Percentiles rank a stretch among this genome's conserved stretches.
Evolutionary conservation across 30 jellyfish, hydroid and myxozoan genomes (phyloP).

Genomic region (Turritopsis dohrnii): DNA sequence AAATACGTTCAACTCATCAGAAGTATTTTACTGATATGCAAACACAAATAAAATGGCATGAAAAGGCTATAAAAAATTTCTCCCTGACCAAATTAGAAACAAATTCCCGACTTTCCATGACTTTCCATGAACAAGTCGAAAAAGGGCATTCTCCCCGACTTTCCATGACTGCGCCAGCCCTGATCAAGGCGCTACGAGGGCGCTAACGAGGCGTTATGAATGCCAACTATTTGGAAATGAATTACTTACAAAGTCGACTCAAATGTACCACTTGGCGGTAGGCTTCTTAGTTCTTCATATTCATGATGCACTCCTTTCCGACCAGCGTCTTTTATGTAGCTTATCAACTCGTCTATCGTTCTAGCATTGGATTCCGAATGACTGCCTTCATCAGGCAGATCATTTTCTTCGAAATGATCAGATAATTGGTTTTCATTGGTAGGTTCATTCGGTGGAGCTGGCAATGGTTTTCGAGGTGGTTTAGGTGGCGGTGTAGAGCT

Average conservation of each 20-base stretch:
- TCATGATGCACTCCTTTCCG: constrained; percentile 60
- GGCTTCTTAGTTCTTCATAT: constrained; percentile 42
- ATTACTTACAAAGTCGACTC: constrained; percentile 44
- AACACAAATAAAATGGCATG: too few species aligned
- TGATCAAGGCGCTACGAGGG: too few species aligned
- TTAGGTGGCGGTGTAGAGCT: neutral
- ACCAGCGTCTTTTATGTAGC: constrained; percentile 47
- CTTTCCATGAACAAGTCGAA: too few species aligned
- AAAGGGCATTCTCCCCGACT: too few species aligned
- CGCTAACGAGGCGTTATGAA: too few species aligned
- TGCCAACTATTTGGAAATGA: neutral
- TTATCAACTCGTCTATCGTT: constrained; percentile 37
- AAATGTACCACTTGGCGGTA: constrained; percentile 68
- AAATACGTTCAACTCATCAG: too few species aligned
- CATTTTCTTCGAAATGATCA: neutral
- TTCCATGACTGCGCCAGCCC: too few species aligned
- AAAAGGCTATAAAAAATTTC: too few species aligned
- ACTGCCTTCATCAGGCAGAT: neutral
- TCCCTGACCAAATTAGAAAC: too few species aligned
- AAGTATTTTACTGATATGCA: too few species aligned
- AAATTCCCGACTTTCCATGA: too few species aligned
- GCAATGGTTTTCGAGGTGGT: constrained; percentile 33
- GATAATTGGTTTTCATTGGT: neutral
- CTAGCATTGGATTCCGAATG: neutral
- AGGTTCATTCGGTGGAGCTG: constrained; percentile 25